These are phyloP conservation scores for Pogonocherus hispidulus DNA, from an alignment of 2,888 invertebrate species.

Conservation along the genomic window DNA sequence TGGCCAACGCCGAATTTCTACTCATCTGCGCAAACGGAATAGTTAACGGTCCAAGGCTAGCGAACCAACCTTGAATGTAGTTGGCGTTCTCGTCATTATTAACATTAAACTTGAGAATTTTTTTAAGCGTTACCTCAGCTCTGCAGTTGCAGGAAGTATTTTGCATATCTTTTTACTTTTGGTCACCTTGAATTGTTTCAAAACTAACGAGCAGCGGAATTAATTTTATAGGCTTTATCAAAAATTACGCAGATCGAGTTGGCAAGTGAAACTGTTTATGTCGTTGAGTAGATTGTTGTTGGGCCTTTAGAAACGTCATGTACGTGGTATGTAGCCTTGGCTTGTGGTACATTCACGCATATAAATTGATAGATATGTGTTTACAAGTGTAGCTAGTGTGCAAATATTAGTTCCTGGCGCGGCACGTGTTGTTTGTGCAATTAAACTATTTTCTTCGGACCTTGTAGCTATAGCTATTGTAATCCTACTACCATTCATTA, in stretches of 20 bases:
- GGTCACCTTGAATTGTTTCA: conserved; percentile 15
- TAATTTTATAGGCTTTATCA: conserved; percentile 3
- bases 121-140: conserved; percentile 21
- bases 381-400: conserved; percentile 7
- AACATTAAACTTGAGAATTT: conserved; percentile 39
- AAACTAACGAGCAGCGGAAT: neutral
- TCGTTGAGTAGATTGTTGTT: neutral
- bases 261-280: conserved; percentile 29
- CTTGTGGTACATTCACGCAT: conserved; percentile 22
- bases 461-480: conserved; percentile 9
- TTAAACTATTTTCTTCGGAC: conserved; percentile 5
- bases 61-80: conserved; percentile 26
- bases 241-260: conserved; percentile 12
- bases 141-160: conserved; percentile 22
- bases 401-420: neutral
- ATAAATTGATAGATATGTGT: conserved; percentile 25
- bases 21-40: conserved; percentile 47
- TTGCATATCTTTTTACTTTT: neutral
- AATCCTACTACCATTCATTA: neutral
- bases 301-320: conserved; percentile 20
- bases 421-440: conserved; percentile 29
- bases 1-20: conserved; percentile 40
- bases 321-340: conserved; percentile 29
- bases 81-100: conserved; percentile 35
- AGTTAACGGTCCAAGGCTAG: conserved; percentile 56